Evolutionary conservation across 1,140 invertebrate genomes (phyloP), one percentile per base, ranked within the genome.

Genomic region (Euura lappo): DNA sequence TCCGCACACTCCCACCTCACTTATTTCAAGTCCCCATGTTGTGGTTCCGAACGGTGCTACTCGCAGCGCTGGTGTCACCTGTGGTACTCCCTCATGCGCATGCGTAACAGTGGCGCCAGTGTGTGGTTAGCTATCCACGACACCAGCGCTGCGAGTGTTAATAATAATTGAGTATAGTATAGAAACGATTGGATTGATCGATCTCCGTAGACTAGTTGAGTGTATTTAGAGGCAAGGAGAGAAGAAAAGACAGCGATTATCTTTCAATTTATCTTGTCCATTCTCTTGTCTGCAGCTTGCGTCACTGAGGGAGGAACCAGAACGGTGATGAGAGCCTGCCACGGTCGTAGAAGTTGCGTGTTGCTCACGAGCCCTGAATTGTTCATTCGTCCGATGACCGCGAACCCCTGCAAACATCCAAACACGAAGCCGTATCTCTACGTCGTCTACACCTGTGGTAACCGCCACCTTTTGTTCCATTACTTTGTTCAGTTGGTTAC

Each of bases 381-480:
- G 2, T 90, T 90, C 79, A 89, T 89, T 65, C 84, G 84, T 72
- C 89, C 92, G 65, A 93, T 93, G 71, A 96, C 96, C 84, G 94
- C 94, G 28, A 93, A 91, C 76, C 95, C 95, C 0, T 96, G 95
- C 81, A 88, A 91, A 64, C 81, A 85, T 28, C 88, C 91, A 0
- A 91, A 93, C 67, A 94, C 94, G 67, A 89, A 92, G 71, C 94
- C 94, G 88, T 96, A 96, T 86, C 90, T 97, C 73, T 94, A 94
- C 88, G 93, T 96, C 71, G 93, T 95, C 74, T 96, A 96, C 85
- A 95, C 94, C 44, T 97, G 95, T 87, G 95, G 95, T 97, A 88
- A 93, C 93, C 51, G 3, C 28, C 28, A 60, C 28, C 1, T 60
- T 6, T 6, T 6, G 51, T 60, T n/a, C 13, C 51, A 60, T 60